These are phyloP conservation scores for Papilio gigon DNA, from an alignment of 2,888 invertebrate genomes.

Conservation along the genomic window DNA sequence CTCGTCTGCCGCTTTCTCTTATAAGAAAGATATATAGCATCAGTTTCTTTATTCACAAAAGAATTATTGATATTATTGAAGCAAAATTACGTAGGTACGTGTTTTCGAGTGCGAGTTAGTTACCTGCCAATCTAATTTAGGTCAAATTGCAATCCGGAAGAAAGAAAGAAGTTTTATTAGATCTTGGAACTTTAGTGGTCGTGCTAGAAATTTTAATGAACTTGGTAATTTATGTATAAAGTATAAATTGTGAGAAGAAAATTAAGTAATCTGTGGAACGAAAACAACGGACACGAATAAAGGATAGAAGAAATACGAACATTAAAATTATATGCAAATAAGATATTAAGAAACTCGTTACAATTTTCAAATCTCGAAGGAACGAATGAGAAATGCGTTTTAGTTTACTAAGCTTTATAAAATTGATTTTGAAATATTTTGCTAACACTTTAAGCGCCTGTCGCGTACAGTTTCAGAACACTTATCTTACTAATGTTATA, in stretches of 20 bases:
- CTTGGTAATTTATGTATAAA: slow-evolving; percentile 29
- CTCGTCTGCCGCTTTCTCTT: no score
- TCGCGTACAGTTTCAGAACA: no score
- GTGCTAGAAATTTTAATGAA: slow-evolving; percentile 29
- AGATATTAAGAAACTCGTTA: slow-evolving; percentile 7
- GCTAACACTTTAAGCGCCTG: no score
- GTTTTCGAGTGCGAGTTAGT: background rate
- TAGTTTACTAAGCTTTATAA: background rate
- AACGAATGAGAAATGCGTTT: background rate
- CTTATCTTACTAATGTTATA: no score
- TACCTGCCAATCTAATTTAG: slow-evolving; percentile 11
- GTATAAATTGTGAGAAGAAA: slow-evolving; percentile 28
- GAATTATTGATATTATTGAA: background rate
- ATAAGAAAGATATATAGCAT: no score
- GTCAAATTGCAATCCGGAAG: slow-evolving; percentile 8
- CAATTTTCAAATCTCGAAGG: background rate
- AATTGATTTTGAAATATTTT: background rate
- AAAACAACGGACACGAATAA: slow-evolving; percentile 29
- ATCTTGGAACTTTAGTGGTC: slow-evolving; percentile 10
- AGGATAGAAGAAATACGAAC: slow-evolving; percentile 17
- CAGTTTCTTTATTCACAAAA: no score
- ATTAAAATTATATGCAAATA: slow-evolving; percentile 26
- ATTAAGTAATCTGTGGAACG: slow-evolving; percentile 25
- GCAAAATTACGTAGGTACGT: background rate
- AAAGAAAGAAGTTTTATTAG: slow-evolving; percentile 30